Evolutionary conservation across 2,797 vertebrate species (phyloP), one percentile per base, ranked within the genome.

Genomic region (Diceros bicornis): DNA sequence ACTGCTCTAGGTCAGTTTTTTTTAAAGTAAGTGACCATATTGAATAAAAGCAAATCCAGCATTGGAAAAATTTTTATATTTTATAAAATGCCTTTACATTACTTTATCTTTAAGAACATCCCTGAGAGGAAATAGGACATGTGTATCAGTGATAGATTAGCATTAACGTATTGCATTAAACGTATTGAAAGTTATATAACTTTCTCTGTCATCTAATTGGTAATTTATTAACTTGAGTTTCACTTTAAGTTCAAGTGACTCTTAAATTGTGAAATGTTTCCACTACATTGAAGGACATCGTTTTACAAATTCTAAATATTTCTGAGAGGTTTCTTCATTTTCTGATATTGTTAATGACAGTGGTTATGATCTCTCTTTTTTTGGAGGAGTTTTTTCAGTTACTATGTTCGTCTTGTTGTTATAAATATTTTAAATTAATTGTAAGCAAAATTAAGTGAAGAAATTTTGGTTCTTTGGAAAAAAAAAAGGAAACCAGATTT

Each of bases 191-290:
- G 13, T 59, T 83, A 93, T 93, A 32, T 87, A 83, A 78, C 27
- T 91, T 79, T 66, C 27, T 25, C 10, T 69, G 17, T 50, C 3
- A 84, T 62, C 14, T 10, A 69, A 34, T 16, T 68, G 14, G 25
- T 71, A 83, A 66, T 88, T 84, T 88, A 37, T 74, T 92, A 69
- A 61, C 78, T 29, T 66, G n/a, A 68, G 7, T 88, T 93, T 96
- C 5, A 74, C 21, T 47, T 94, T 18, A 11, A 72, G 23, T 2
- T 62, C 61, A 72, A 10, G 64, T 90, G 27, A 47, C 32, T 90
- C 32, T 90, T 59, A 59, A 68, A 55, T 32, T 57, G 8, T 81
- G 66, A 92, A 87, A 83, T 82, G 47, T 59, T 86, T 90, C 62
- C 7, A 71, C 27, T 87, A 47, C 9, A 44, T 21, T 89, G 7